Percentiles rank a stretch among this genome's conserved stretches.
Evolutionary conservation across 2,113 vertebrate genomes (phyloP).

Genomic region (Ariopsis seemanni): DNA sequence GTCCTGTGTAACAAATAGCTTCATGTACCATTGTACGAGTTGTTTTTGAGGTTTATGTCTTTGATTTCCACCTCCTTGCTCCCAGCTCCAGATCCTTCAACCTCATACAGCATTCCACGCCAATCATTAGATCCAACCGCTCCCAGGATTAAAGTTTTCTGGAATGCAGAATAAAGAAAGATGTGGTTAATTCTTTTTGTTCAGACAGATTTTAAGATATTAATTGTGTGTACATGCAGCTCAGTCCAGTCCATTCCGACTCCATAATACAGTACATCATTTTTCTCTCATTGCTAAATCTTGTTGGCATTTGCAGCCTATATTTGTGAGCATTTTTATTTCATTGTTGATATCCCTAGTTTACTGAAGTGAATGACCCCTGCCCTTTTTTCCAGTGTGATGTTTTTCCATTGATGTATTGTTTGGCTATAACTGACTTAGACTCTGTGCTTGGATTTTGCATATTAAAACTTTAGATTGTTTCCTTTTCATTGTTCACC

Average conservation of each 20-base stretch:
- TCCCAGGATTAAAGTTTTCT: slow-evolving; percentile 40
- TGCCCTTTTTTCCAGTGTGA: background rate
- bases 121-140: slow-evolving; percentile 45
- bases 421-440: background rate
- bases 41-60: background rate
- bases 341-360: too few relatives aligned
- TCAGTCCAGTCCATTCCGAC: background rate
- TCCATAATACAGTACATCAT: too few relatives aligned
- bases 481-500: too few relatives aligned
- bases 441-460: too few relatives aligned
- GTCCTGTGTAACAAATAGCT: background rate
- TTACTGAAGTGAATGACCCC: background rate
- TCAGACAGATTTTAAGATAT: background rate
- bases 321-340: too few relatives aligned
- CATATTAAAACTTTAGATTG: too few relatives aligned
- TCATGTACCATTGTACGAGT: slow-evolving; percentile 42
- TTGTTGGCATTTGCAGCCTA: too few relatives aligned
- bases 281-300: too few relatives aligned
- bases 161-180: background rate
- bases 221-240: background rate
- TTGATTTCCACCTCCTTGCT: slow-evolving; percentile 11
- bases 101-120: slow-evolving; percentile 43
- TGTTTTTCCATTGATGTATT: background rate
- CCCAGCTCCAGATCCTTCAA: background rate
- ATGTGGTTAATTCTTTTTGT: background rate